Evolutionary conservation across 2,113 vertebrate species (phyloP).

Genomic region (Equus przewalskii): DNA sequence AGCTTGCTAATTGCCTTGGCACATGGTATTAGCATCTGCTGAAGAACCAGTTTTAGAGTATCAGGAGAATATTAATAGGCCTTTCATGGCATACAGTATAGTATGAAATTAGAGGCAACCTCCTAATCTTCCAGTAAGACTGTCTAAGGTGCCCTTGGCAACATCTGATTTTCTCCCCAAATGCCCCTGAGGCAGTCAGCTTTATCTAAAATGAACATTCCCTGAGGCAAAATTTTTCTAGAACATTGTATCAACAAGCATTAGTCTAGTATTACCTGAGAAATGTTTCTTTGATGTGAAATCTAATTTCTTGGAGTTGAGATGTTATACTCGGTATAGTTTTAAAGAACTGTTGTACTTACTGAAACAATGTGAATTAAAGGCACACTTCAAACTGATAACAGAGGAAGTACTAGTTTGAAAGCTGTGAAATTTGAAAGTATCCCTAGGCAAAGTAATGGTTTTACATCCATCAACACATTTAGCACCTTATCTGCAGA

Average conservation of each 20-base stretch:
- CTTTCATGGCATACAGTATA: constrained; percentile 43
- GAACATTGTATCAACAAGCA: constrained; percentile 50
- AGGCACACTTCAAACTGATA: not conserved
- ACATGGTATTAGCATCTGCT: constrained; percentile 68
- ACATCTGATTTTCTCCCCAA: constrained; percentile 16
- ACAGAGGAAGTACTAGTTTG: not conserved
- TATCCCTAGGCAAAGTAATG: not conserved
- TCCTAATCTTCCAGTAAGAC: not conserved
- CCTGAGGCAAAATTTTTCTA: constrained; percentile 52
- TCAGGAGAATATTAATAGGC: constrained; percentile 65
- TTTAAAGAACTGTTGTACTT: not conserved
- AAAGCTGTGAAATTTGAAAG: not conserved
- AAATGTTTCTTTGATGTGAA: constrained; percentile 54
- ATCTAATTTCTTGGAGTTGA: constrained; percentile 31
- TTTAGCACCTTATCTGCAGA: not conserved
- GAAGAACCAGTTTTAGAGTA: constrained; percentile 58
- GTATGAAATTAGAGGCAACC: constrained; percentile 56
- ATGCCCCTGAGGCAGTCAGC: constrained; percentile 52
- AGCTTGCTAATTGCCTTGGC: constrained; percentile 58
- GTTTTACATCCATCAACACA: not conserved
- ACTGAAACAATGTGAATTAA: not conserved
- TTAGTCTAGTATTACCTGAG: constrained; percentile 41
- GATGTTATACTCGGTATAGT: not conserved
- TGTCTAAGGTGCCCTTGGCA: constrained; percentile 70
- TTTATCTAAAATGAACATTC: constrained; percentile 61